Percentiles rank a stretch among this genome's conserved stretches.
These are phyloP conservation scores for Chrysolophus pictus DNA, from an alignment of 2,797 vertebrate genomes.

Conservation along the genomic window DNA sequence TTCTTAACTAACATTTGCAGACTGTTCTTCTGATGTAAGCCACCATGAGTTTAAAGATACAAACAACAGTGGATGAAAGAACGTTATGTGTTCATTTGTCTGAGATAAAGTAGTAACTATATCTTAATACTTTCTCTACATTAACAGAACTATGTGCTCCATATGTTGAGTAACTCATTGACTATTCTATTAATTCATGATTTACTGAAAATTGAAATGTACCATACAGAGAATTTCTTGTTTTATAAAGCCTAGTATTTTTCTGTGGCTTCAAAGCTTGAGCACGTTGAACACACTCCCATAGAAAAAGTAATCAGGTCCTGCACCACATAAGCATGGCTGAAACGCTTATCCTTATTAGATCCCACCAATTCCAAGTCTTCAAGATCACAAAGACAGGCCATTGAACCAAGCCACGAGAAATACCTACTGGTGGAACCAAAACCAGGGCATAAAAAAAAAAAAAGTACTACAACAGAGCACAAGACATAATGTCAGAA, in stretches of 20 bases:
- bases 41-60: background rate
- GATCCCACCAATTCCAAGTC: background rate
- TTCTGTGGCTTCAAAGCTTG: background rate
- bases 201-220: background rate
- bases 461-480: background rate
- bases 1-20: background rate
- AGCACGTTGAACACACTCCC: background rate
- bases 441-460: background rate
- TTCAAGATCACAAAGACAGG: background rate
- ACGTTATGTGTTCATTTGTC: background rate
- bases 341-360: background rate
- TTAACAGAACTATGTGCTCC: background rate
- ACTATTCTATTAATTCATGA: background rate
- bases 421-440: background rate
- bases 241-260: background rate
- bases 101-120: background rate
- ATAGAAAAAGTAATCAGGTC: background rate
- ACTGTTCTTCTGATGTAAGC: background rate
- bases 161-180: background rate
- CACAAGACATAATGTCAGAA: background rate
- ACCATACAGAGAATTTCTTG: background rate
- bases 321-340: background rate
- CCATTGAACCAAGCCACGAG: background rate
- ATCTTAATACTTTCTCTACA: background rate
- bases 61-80: background rate